Evolutionary conservation across 1,140 invertebrate genomes (phyloP).

Genomic region (Pachypeltis micranthus): DNA sequence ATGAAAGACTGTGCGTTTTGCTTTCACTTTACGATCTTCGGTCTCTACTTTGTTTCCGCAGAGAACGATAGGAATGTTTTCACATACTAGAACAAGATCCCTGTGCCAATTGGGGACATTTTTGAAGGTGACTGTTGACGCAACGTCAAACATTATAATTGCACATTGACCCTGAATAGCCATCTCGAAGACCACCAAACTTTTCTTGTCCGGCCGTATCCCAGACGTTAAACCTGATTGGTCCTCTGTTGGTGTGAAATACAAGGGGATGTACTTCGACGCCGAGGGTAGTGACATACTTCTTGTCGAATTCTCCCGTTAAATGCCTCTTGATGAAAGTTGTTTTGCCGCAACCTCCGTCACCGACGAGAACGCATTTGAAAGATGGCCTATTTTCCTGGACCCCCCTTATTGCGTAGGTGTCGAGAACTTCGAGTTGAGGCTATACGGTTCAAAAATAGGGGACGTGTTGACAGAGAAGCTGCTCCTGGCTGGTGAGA

Average conservation of each 20-base stretch:
- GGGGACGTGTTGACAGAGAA: no score
- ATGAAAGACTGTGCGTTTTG: conserved; percentile 98
- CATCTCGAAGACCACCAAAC: conserved; percentile 96
- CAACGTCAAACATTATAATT: conserved; percentile 99
- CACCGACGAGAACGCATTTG: conserved; percentile 95
- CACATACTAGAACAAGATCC: conserved; percentile 95
- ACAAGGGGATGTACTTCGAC: conserved; percentile 98
- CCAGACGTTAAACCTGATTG: conserved; percentile 98
- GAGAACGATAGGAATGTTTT: conserved; percentile 98
- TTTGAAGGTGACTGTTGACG: conserved; percentile 97
- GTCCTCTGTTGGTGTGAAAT: conserved; percentile 95
- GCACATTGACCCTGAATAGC: conserved; percentile 96
- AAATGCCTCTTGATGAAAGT: conserved; percentile 99
- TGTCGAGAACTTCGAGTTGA: conserved; percentile 13
- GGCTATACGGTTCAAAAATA: conserved; percentile 27
- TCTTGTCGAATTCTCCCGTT: conserved; percentile 99
- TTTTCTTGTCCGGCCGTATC: conserved; percentile 99
- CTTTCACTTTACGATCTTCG: conserved; percentile 99
- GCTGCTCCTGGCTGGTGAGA: no score
- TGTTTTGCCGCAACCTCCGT: conserved; percentile 99
- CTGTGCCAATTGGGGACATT: conserved; percentile 99
- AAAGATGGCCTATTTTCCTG: conserved; percentile 73
- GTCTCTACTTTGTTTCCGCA: conserved; percentile 98
- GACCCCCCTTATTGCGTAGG: conserved; percentile 43
- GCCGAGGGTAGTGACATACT: conserved; percentile 97